These are phyloP conservation scores for Brenthis hecate DNA, from an alignment of 2,888 invertebrate species.

Conservation along the genomic window DNA sequence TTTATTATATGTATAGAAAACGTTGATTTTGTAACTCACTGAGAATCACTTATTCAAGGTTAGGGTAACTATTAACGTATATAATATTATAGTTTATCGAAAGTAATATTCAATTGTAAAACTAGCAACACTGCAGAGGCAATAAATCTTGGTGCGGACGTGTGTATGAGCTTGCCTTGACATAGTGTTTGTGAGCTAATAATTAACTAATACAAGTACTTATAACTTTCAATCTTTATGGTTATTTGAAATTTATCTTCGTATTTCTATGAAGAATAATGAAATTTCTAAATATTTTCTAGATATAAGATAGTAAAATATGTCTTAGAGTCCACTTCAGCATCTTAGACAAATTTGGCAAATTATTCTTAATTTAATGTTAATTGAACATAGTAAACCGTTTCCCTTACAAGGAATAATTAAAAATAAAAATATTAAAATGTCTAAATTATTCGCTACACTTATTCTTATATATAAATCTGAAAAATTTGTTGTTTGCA, in stretches of 20 bases:
- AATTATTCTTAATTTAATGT: no score
- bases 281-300: background rate
- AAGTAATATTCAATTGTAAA: conserved; percentile 64
- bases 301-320: background rate
- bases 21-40: conserved; percentile 26
- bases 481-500: no score
- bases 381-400: no score
- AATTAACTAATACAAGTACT: conserved; percentile 22
- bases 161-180: conserved; percentile 49
- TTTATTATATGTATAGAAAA: background rate
- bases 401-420: no score
- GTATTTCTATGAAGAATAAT: background rate
- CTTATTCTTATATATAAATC: no score
- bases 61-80: conserved; percentile 31
- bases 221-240: conserved; percentile 1
- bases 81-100: conserved; percentile 53
- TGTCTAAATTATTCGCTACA: no score
- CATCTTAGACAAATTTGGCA: background rate
- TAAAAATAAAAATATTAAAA: no score
- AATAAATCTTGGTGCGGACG: conserved; percentile 66
- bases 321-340: conserved; percentile 1
- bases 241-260: background rate
- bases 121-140: conserved; percentile 60
- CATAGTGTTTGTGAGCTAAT: conserved; percentile 47
- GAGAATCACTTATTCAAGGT: conserved; percentile 53